phyloP scores from a whole-genome alignment of 1,140 invertebrate genomes.

The Bombus sibiricus region DNA sequence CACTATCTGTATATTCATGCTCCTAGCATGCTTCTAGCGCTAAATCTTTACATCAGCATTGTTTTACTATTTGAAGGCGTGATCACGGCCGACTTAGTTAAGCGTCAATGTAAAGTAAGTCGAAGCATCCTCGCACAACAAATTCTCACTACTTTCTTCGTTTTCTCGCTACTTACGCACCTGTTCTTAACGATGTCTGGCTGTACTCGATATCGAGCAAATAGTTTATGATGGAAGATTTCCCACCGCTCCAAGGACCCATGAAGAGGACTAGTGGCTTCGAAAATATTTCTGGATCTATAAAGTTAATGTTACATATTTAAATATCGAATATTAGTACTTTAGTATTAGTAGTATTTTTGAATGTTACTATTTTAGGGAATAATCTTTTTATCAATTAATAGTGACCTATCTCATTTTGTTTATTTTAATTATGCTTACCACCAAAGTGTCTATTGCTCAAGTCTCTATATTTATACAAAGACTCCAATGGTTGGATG shows the following conservation, averaged over 20 bases:
- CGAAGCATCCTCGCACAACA: constrained; percentile 28
- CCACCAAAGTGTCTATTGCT: constrained; percentile 95
- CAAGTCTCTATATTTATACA: constrained; percentile 96
- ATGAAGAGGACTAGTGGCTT: constrained; percentile 96
- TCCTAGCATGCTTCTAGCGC: constrained; percentile 57
- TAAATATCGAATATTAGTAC: too few relatives aligned
- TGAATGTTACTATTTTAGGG: too few relatives aligned
- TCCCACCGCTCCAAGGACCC: constrained; percentile 98
- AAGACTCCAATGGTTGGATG: constrained; percentile 93
- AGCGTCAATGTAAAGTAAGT: constrained; percentile 24
- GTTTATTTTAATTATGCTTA: constrained; percentile 61
- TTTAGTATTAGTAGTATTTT: too few relatives aligned
- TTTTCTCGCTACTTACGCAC: constrained; percentile 82
- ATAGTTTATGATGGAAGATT: constrained; percentile 97
- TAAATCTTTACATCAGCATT: constrained; percentile 38
- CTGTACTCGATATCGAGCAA: constrained; percentile 93
- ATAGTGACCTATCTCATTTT: not conserved
- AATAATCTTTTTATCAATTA: too few relatives aligned
- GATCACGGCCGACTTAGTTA: constrained; percentile 32
- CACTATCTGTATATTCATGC: constrained; percentile 67
- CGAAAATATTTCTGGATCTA: constrained; percentile 96
- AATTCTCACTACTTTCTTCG: constrained; percentile 19
- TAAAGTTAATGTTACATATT: not conserved
- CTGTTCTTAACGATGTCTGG: constrained; percentile 91
- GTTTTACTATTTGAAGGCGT: not conserved